phyloP scores from a whole-genome alignment of 2,888 invertebrate genomes.

The Hypolimnas misippus region DNA sequence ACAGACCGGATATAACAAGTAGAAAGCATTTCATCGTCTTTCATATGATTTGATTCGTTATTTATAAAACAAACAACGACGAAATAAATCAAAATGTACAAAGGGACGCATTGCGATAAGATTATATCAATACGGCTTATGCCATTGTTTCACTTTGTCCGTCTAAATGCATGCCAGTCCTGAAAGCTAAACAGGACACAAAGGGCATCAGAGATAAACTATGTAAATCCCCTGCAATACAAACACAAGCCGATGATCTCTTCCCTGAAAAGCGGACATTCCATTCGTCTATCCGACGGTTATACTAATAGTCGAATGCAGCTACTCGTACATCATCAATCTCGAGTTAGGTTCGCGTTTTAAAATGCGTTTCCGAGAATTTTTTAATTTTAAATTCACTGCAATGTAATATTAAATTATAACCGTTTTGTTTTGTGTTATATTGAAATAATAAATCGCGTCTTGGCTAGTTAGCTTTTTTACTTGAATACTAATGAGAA shows the following conservation, averaged over 20 bases:
- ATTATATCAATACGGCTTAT: conserved; percentile 11
- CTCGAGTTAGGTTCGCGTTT: conserved; percentile 15
- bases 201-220: conserved; percentile 37
- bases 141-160: conserved; percentile 8
- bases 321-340: conserved; percentile 16
- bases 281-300: conserved; percentile 21
- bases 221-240: conserved; percentile 35
- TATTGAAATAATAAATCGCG: background rate
- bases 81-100: background rate
- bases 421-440: background rate
- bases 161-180: conserved; percentile 8
- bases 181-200: conserved; percentile 35
- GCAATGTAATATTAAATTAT: background rate
- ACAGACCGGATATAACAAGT: no score
- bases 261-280: conserved; percentile 20
- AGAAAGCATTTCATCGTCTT: background rate
- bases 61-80: no score
- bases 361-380: conserved; percentile 1
- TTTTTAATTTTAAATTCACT: background rate
- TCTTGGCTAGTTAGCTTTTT: no score
- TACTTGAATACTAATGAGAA: no score
- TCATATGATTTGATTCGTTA: no score
- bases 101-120: conserved; percentile 5
- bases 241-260: conserved; percentile 21
- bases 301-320: conserved; percentile 16